Evolutionary conservation across 2,797 vertebrate genomes (phyloP), one percentile per base, ranked within the genome.

Genomic region (Neomorphus geoffroyi): DNA sequence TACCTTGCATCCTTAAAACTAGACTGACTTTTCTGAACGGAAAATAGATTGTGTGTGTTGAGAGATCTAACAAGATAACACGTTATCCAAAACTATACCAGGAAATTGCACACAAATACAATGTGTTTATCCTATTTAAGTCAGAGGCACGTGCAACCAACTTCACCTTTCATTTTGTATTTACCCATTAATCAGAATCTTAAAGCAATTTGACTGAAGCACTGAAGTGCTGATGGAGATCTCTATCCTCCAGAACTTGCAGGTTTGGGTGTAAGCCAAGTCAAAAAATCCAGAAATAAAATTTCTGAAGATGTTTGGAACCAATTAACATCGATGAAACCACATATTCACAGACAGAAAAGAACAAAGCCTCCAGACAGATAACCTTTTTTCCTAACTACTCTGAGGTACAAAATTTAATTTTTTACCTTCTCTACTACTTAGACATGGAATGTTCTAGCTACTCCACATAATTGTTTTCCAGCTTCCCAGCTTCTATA

Each of bases 161-260:
- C 27, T 60, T 69, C 65, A 93, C 84, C 81, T 85, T 94, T 92
- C 65, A 51, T 93, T 90, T 79, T 48, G 18, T 61, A 92, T 80
- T 95, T 90, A 65, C 27, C 74, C 37, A 33, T 74, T 80, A 71
- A 86, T 82, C 57, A 88, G 70, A 88, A 74, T 7, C 57, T 61
- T 70, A 58, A 64, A 67, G 67, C 27, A 92, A 24, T 74, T 62
- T 43, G 37, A 65, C 48, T 81, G 70, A 81, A 83, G 37, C 11
- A 18, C 27, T 37, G 60, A 88, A 45, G 43, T 8, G 5, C 33
- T 51, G 37, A 43, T 41, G 37, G 70, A 79, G n/a, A 33, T 41
- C 18, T 73, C 61, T 54, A 45, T 77, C n/a, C 26, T 85, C 46
- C 28, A 85, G 48, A 86, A 77, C 61, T 57, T 9, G 2, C 56